Evolutionary conservation across 2,113 vertebrate genomes (phyloP).

Genomic region (Seriola aureovittata): DNA sequence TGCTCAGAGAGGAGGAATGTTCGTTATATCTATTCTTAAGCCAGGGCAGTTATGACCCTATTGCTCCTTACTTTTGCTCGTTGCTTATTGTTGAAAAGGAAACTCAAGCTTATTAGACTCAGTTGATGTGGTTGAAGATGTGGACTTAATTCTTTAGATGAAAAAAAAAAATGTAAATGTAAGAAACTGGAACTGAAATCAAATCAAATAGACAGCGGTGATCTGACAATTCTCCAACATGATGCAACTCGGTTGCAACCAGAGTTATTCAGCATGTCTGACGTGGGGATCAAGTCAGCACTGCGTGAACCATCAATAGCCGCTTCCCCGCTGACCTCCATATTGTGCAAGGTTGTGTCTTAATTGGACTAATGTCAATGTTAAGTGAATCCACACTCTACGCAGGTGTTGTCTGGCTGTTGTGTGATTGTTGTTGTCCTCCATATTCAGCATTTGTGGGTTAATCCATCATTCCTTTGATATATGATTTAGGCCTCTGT

Average conservation of each 20-base stretch:
- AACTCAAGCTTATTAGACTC: conserved; percentile 18
- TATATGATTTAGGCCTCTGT: conserved; percentile 9
- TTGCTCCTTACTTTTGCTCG: neutral
- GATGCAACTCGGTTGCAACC: conserved; percentile 75
- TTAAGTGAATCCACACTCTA: conserved; percentile 9
- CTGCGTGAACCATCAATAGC: conserved; percentile 19
- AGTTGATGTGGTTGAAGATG: neutral
- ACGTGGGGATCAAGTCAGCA: conserved; percentile 51
- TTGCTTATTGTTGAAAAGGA: neutral
- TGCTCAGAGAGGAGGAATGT: neutral
- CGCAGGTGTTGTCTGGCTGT: neutral
- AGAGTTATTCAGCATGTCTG: conserved; percentile 43
- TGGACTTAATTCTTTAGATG: conserved; percentile 5
- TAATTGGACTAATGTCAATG: conserved; percentile 9
- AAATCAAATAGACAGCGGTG: conserved; percentile 37
- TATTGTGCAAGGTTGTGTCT: neutral
- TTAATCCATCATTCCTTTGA: neutral
- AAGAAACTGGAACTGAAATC: conserved; percentile 20
- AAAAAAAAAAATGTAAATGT: conserved; percentile 39
- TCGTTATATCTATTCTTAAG: neutral
- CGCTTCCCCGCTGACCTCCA: conserved; percentile 32
- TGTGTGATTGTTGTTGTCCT: neutral
- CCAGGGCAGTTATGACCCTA: neutral
- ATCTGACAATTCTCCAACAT: conserved; percentile 53
- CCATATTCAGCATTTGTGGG: neutral